Percentiles rank a stretch among this genome's conserved stretches.
Evolutionary conservation across 2,888 invertebrate species (phyloP).

Genomic region (Pecten maximus): DNA sequence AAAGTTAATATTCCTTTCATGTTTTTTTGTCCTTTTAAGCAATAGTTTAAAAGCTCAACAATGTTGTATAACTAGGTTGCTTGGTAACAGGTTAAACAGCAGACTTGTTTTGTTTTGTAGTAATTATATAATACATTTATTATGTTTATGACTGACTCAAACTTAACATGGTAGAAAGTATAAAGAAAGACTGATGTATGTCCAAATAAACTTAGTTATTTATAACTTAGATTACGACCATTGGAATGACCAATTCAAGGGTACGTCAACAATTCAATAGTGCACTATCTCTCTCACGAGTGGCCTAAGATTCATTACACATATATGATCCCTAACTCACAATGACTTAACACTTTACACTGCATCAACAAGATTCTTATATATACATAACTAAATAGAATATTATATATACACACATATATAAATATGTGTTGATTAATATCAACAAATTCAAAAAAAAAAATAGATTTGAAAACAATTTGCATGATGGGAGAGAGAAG

Average conservation of each 20-base stretch:
- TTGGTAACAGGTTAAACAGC: too few relatives aligned
- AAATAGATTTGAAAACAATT: neutral
- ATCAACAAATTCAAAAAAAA: constrained; percentile 1
- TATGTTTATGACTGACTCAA: too few relatives aligned
- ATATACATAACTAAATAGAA: constrained; percentile 3
- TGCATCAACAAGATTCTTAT: neutral
- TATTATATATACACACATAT: neutral
- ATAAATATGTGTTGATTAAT: constrained; percentile 8
- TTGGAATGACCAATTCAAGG: neutral
- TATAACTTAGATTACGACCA: neutral
- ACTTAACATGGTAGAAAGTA: neutral
- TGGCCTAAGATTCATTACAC: neutral
- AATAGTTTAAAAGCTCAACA: neutral
- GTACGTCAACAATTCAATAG: neutral
- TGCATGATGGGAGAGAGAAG: neutral
- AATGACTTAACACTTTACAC: constrained; percentile 4
- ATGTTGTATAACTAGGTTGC: too few relatives aligned
- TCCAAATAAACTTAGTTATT: too few relatives aligned
- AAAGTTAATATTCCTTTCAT: too few relatives aligned
- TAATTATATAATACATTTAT: too few relatives aligned
- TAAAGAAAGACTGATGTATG: neutral
- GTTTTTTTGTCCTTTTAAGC: neutral
- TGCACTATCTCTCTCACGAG: neutral
- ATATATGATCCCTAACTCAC: constrained; percentile 1
- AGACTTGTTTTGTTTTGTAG: neutral